Conservation (phyloP, 2,888 invertebrate species). For the Ennomos fuscantarius region DNA sequence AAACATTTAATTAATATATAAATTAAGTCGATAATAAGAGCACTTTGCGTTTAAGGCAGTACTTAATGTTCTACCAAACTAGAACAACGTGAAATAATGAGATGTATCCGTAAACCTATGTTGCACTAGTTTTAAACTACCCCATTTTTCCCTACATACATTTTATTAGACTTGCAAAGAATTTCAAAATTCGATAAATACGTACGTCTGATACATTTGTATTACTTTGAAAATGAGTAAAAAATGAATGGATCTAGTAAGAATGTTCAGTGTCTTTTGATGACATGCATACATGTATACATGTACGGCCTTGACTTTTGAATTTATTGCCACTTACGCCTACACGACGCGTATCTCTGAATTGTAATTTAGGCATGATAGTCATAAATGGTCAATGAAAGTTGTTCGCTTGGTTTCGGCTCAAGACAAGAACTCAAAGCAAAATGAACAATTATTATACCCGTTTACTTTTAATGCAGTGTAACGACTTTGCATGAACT, state of each 20-base stretch:
- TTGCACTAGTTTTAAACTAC: too few relatives aligned
- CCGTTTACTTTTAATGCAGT: too few relatives aligned
- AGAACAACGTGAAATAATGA: not conserved
- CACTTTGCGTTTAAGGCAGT: conserved; percentile 31
- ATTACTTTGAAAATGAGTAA: not conserved
- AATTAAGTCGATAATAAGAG: conserved; percentile 27
- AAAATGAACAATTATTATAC: too few relatives aligned
- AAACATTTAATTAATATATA: conserved; percentile 13
- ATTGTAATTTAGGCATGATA: conserved; percentile 16
- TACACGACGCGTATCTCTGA: conserved; percentile 13
- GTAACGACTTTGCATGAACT: too few relatives aligned
- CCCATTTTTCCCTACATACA: too few relatives aligned
- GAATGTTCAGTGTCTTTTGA: conserved; percentile 8
- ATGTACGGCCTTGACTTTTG: conserved; percentile 24
- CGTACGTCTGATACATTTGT: too few relatives aligned
- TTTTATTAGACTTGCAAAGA: too few relatives aligned
- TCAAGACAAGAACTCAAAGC: not conserved
- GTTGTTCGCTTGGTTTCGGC: not conserved
- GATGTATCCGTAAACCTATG: too few relatives aligned
- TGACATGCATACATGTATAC: not conserved
- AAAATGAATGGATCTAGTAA: conserved; percentile 7
- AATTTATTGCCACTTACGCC: conserved; percentile 17
- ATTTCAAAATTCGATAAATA: too few relatives aligned
- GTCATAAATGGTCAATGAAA: conserved; percentile 21
- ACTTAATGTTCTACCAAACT: not conserved